A percentile compares a stretch with the other conserved stretches of the same genome.
Conservation (phyloP, 2,888 invertebrate genomes). For the Prenolepis imparis region DNA sequence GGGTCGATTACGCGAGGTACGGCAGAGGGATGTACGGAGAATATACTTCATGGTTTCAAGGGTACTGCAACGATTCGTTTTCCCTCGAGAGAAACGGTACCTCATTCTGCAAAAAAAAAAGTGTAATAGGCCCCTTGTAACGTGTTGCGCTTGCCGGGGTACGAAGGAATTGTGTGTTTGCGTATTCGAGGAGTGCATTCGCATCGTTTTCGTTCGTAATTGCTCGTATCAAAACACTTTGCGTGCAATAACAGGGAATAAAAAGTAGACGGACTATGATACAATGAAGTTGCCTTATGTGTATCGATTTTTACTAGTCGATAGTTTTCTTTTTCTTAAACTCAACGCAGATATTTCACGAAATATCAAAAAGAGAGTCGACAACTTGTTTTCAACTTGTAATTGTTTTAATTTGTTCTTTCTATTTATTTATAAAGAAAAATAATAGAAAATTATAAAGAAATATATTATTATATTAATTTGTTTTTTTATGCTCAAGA, state of each 20-base stretch:
- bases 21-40: slow-evolving; percentile 74
- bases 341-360: neutral
- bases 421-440: neutral
- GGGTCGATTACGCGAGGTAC: slow-evolving; percentile 70
- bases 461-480: too few species aligned
- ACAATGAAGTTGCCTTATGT: neutral
- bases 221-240: slow-evolving; percentile 43
- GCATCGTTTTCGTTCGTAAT: slow-evolving; percentile 62
- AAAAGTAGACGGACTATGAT: neutral
- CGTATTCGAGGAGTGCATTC: slow-evolving; percentile 37
- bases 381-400: neutral
- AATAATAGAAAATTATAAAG: neutral
- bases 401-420: neutral
- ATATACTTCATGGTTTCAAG: slow-evolving; percentile 78
- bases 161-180: slow-evolving; percentile 58
- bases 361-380: neutral
- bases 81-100: slow-evolving; percentile 75
- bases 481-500: too few species aligned
- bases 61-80: slow-evolving; percentile 69
- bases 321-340: neutral
- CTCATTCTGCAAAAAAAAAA: slow-evolving; percentile 66
- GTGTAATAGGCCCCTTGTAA: slow-evolving; percentile 64
- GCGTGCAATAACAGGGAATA: slow-evolving; percentile 17
- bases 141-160: slow-evolving; percentile 64
- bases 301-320: neutral